phyloP scores from a whole-genome alignment of 2,888 invertebrate species.

The Danaus chrysippus region DNA sequence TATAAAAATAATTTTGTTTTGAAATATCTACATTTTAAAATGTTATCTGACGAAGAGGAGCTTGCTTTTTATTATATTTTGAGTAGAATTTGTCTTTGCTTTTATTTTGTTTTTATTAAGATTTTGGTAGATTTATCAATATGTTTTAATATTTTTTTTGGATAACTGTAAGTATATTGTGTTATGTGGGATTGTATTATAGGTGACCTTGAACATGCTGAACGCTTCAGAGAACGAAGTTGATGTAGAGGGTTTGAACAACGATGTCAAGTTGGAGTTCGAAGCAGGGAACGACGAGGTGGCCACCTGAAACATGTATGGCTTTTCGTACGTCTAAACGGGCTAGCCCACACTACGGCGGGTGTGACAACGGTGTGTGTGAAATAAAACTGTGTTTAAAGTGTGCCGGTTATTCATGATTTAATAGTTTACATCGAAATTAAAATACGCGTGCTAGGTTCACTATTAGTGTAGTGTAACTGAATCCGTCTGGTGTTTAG shows the following conservation, averaged over 20 bases:
- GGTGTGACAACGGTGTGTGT: neutral
- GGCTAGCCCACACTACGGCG: conserved; percentile 15
- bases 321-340: conserved; percentile 31
- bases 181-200: conserved; percentile 19
- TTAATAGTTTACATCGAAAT: too few species aligned
- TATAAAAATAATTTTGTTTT: too few species aligned
- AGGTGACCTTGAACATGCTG: conserved; percentile 94
- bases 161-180: neutral
- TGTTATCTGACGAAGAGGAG: too few species aligned
- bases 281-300: conserved; percentile 87
- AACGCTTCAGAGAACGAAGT: conserved; percentile 95
- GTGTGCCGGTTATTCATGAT: neutral
- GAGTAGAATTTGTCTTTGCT: too few species aligned
- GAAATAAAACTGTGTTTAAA: neutral
- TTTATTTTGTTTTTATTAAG: too few species aligned
- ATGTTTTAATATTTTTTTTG: neutral
- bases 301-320: conserved; percentile 76
- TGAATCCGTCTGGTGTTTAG: too few species aligned
- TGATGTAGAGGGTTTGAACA: conserved; percentile 89
- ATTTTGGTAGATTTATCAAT: too few species aligned
- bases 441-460: too few species aligned
- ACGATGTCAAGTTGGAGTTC: conserved; percentile 90
- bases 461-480: too few species aligned
- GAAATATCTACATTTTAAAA: too few species aligned
- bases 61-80: too few species aligned